phyloP scores from a whole-genome alignment of 92 coral and sea anemone species.

The Actinostola sp. region DNA sequence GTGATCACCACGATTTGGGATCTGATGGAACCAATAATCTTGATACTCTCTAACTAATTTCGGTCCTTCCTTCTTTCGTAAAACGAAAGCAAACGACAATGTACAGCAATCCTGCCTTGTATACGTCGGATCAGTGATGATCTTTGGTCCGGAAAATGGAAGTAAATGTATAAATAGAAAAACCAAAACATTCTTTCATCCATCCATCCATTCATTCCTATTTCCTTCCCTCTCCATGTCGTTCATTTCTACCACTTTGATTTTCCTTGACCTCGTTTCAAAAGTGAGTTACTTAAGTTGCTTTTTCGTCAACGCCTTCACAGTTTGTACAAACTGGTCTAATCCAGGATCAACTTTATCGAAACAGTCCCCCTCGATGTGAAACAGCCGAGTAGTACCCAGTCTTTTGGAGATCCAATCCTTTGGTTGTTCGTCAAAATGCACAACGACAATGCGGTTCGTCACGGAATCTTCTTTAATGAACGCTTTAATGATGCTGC shows the following conservation, averaged over 20 bases:
- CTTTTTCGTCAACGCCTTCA: constrained; percentile 48
- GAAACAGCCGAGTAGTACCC: constrained; percentile 40
- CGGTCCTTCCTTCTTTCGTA: too few species aligned
- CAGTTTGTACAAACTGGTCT: constrained; percentile 62
- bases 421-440: constrained; percentile 49
- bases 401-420: constrained; percentile 60
- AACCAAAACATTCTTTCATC: too few species aligned
- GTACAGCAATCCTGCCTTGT: too few species aligned
- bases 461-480: constrained; percentile 43
- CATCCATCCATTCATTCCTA: too few species aligned
- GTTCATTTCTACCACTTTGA: background rate
- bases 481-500: constrained; percentile 66
- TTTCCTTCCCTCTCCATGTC: background rate
- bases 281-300: constrained; percentile 2
- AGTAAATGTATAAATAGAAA: too few species aligned
- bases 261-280: background rate
- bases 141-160: too few species aligned
- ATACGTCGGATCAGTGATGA: too few species aligned
- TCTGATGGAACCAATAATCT: too few species aligned
- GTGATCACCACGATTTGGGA: too few species aligned
- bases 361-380: constrained; percentile 55
- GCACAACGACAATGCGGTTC: constrained; percentile 39
- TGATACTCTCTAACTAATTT: too few species aligned
- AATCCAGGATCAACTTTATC: constrained; percentile 53
- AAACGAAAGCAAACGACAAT: too few species aligned